A percentile compares a stretch with the other conserved stretches of the same genome.
Evolutionary conservation across 1,140 invertebrate genomes (phyloP).

Genomic region (Diorhabda carinulata): DNA sequence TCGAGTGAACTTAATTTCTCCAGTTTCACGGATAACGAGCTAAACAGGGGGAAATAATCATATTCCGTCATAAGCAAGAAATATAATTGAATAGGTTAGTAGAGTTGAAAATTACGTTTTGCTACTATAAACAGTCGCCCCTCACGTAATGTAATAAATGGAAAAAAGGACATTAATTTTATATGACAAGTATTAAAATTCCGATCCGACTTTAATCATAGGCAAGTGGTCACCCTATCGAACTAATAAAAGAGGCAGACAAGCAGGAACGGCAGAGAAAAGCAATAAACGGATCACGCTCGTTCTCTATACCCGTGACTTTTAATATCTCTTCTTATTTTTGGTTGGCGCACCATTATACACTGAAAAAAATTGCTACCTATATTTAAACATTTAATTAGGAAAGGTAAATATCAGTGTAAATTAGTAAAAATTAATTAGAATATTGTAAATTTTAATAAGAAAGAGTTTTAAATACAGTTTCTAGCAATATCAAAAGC

Average conservation of each 20-base stretch:
- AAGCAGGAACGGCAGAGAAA: conserved; percentile 4
- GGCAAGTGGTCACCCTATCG: conserved; percentile 40
- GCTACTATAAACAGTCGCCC: not conserved
- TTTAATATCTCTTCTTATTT: conserved; percentile 18
- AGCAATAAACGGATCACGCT: conserved; percentile 14
- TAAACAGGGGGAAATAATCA: too few relatives aligned
- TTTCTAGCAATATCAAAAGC: too few relatives aligned
- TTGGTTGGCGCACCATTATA: not conserved
- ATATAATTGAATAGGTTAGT: too few relatives aligned
- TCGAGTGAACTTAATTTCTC: too few relatives aligned
- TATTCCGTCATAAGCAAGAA: too few relatives aligned
- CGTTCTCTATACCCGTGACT: conserved; percentile 18
- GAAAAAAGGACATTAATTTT: conserved; percentile 37
- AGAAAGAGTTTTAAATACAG: too few relatives aligned
- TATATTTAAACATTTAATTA: too few relatives aligned
- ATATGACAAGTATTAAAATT: conserved; percentile 44
- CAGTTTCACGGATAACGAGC: too few relatives aligned
- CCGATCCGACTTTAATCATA: conserved; percentile 41
- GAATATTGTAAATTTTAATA: too few relatives aligned
- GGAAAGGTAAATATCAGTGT: too few relatives aligned
- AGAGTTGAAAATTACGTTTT: not conserved
- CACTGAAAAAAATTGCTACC: not conserved
- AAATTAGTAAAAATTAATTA: too few relatives aligned
- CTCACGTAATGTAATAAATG: not conserved
- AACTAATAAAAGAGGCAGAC: conserved; percentile 36